Evolutionary conservation across 2,888 invertebrate genomes (phyloP).

Genomic region (Papilio gigon): DNA sequence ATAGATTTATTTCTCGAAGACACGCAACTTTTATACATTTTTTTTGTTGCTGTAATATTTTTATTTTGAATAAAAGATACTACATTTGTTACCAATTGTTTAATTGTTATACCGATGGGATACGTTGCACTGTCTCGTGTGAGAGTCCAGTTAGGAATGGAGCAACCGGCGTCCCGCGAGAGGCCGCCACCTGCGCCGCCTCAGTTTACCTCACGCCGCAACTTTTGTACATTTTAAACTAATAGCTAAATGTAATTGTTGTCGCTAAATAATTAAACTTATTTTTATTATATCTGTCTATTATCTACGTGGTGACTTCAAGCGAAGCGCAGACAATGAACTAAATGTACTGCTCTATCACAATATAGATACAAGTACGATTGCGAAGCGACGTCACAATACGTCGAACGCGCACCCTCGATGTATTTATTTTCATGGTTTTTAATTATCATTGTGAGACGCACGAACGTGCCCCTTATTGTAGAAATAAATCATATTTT

Average conservation of each 20-base stretch:
- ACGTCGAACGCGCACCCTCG: constrained; percentile 64
- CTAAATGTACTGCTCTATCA: constrained; percentile 67
- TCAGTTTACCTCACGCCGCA: constrained; percentile 77
- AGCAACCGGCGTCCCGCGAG: constrained; percentile 54
- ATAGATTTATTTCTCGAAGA: constrained; percentile 29
- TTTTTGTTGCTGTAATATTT: constrained; percentile 38
- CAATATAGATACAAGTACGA: constrained; percentile 68
- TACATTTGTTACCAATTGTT: constrained; percentile 42
- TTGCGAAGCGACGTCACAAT: constrained; percentile 60
- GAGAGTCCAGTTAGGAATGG: constrained; percentile 64
- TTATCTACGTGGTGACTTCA: constrained; percentile 71
- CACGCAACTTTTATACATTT: constrained; percentile 39
- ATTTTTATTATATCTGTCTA: no score
- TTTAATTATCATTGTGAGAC: constrained; percentile 78
- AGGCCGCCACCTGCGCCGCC: constrained; percentile 66
- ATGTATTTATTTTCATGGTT: constrained; percentile 76
- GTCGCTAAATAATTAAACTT: constrained; percentile 72
- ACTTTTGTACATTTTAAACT: constrained; percentile 71
- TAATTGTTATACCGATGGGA: constrained; percentile 38
- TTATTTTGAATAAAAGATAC: constrained; percentile 39
- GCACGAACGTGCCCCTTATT: constrained; percentile 75
- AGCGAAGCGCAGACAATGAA: constrained; percentile 64
- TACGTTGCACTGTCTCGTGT: constrained; percentile 29
- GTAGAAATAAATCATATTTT: constrained; percentile 83
- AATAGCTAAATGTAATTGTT: constrained; percentile 68